Conservation (phyloP, 2,113 vertebrate genomes). For the Poecilia latipinna region DNA sequence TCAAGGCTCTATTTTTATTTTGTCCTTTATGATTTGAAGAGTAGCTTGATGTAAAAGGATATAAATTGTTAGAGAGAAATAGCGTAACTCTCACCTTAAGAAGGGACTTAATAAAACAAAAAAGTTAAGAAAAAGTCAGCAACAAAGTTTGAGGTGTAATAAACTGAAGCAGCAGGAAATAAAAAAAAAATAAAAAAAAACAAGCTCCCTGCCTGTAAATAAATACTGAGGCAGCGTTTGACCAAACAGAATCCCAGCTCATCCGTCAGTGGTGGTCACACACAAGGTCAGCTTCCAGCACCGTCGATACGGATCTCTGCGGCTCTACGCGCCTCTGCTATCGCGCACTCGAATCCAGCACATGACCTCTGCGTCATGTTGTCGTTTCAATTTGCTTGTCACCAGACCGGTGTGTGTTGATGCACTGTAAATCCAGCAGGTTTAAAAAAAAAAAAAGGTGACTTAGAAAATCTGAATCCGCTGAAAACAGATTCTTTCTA, state of each 20-base stretch:
- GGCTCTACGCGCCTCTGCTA: constrained; percentile 13
- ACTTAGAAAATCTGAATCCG: not conserved
- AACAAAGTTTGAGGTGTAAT: constrained; percentile 16
- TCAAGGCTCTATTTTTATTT: constrained; percentile 25
- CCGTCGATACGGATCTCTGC: constrained; percentile 39
- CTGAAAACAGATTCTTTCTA: not conserved
- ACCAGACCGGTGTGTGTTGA: constrained; percentile 1
- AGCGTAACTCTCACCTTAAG: constrained; percentile 51
- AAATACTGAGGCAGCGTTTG: constrained; percentile 55
- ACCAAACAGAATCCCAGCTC: constrained; percentile 46
- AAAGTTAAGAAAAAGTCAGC: constrained; percentile 9
- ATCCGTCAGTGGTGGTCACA: constrained; percentile 53
- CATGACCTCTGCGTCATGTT: constrained; percentile 53
- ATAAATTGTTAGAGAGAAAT: constrained; percentile 52
- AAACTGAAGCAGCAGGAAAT: constrained; percentile 17
- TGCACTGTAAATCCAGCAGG: constrained; percentile 5
- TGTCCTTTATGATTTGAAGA: constrained; percentile 51
- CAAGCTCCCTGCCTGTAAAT: constrained; percentile 20
- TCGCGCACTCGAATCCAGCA: constrained; percentile 38
- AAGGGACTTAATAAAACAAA: constrained; percentile 49
- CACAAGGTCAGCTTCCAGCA: constrained; percentile 55
- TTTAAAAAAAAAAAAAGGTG: too few species aligned
- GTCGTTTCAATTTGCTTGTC: constrained; percentile 42
- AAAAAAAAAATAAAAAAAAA: not conserved
- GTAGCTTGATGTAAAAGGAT: constrained; percentile 64